phyloP scores from a whole-genome alignment of 2,888 invertebrate species.

The Hymenopus coronatus region DNA sequence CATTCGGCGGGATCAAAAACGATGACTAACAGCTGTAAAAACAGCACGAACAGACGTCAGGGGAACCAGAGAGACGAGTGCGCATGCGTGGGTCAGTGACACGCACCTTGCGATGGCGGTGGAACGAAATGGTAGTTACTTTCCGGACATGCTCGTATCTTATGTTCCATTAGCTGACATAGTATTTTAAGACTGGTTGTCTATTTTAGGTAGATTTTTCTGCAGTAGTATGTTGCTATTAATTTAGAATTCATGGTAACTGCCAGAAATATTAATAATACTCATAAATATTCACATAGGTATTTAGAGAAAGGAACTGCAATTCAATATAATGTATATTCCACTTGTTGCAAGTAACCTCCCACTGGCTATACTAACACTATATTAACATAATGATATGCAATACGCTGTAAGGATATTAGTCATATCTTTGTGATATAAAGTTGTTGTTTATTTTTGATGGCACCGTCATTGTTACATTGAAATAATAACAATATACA shows the following conservation, averaged over 20 bases:
- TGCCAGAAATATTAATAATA: neutral
- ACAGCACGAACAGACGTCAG: too few relatives aligned
- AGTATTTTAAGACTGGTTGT: neutral
- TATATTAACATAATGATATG: neutral
- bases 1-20: too few relatives aligned
- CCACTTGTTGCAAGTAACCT: neutral
- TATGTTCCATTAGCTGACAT: neutral
- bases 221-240: neutral
- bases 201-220: neutral
- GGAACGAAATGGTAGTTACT: too few relatives aligned
- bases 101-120: too few relatives aligned
- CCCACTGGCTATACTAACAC: too few relatives aligned
- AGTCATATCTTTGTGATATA: neutral
- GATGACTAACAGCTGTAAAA: too few relatives aligned
- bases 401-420: neutral
- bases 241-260: neutral
- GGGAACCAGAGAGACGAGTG: too few relatives aligned
- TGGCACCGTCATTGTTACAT: neutral
- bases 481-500: neutral
- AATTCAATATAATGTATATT: neutral
- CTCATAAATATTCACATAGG: neutral
- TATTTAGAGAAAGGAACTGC: neutral
- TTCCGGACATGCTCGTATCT: too few relatives aligned
- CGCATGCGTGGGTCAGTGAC: too few relatives aligned
- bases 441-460: neutral